A percentile compares a stretch with the other conserved stretches of the same genome.
Conservation (phyloP, 2,888 invertebrate species). For the Myopa tessellatipennis region DNA sequence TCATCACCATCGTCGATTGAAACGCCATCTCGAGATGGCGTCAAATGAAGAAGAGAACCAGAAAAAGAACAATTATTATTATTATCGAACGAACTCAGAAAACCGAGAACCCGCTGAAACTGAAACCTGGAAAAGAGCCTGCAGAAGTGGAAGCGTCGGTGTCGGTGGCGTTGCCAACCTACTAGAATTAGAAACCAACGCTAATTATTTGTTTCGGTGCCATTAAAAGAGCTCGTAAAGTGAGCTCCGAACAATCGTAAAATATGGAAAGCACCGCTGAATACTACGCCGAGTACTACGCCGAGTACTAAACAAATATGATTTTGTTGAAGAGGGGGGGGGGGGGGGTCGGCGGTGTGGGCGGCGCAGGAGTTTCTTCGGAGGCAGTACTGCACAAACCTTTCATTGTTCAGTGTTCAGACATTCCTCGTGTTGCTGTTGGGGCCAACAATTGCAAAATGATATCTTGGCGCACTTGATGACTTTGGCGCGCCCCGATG, state of each 20-base stretch:
- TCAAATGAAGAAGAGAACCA: constrained; percentile 9
- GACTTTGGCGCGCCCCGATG: not conserved
- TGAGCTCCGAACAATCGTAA: constrained; percentile 48
- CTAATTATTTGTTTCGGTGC: constrained; percentile 55
- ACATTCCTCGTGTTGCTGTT: not conserved
- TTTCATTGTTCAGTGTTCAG: not conserved
- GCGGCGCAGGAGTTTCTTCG: not conserved
- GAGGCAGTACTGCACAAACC: not conserved
- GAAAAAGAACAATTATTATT: not conserved
- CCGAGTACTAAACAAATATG: constrained; percentile 2
- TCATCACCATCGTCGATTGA: constrained; percentile 35
- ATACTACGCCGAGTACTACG: constrained; percentile 27
- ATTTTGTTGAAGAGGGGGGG: constrained; percentile 15
- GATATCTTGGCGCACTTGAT: constrained; percentile 45
- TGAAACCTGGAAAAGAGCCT: not conserved
- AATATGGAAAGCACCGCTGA: constrained; percentile 34
- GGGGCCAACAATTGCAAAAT: constrained; percentile 37
- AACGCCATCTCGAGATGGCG: constrained; percentile 45
- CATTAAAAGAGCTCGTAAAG: constrained; percentile 59
- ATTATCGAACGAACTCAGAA: not conserved
- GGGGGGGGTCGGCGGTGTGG: not conserved
- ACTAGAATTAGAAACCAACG: constrained; percentile 52
- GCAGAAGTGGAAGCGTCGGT: not conserved
- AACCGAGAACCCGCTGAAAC: not conserved
- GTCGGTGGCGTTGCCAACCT: not conserved